Percentiles rank a stretch among this genome's conserved stretches.
Conservation (phyloP, 2,888 invertebrate species). For the Agriopis aurantiaria region DNA sequence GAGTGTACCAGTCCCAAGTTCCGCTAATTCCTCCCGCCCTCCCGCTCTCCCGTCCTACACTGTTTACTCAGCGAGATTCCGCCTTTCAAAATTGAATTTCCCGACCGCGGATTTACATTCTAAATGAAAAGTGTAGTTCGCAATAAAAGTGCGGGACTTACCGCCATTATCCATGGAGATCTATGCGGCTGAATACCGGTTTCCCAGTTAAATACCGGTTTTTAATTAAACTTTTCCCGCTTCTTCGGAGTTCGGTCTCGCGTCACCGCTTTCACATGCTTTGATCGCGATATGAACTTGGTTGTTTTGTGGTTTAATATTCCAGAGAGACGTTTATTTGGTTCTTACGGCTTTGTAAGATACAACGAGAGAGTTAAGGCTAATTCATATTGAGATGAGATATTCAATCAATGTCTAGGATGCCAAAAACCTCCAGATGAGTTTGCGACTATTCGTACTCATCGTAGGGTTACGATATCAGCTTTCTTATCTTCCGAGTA, state of each 20-base stretch:
- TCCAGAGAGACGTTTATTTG: slow-evolving; percentile 3
- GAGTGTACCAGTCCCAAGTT: neutral
- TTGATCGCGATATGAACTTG: slow-evolving; percentile 17
- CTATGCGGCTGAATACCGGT: slow-evolving; percentile 24
- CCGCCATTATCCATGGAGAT: slow-evolving; percentile 36
- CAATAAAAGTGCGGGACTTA: slow-evolving; percentile 37
- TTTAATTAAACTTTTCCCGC: slow-evolving; percentile 34
- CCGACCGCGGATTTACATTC: slow-evolving; percentile 36
- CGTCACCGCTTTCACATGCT: slow-evolving; percentile 3
- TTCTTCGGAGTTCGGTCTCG: slow-evolving; percentile 9
- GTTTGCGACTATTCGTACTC: too few relatives aligned
- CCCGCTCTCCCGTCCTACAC: slow-evolving; percentile 5
- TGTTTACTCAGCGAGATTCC: slow-evolving; percentile 23
- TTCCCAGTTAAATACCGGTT: slow-evolving; percentile 29
- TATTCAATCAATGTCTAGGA: too few relatives aligned
- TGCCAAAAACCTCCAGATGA: too few relatives aligned
- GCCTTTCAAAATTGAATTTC: slow-evolving; percentile 35
- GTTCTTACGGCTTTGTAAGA: neutral
- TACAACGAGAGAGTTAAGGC: neutral
- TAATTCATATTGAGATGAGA: neutral
- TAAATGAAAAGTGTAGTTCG: slow-evolving; percentile 41
- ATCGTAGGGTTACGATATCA: too few relatives aligned
- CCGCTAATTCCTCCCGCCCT: slow-evolving; percentile 11
- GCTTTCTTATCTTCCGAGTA: too few relatives aligned
- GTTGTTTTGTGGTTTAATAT: slow-evolving; percentile 25